phyloP scores from a whole-genome alignment of 2,797 vertebrate species.

The Gallinago solitaria region DNA sequence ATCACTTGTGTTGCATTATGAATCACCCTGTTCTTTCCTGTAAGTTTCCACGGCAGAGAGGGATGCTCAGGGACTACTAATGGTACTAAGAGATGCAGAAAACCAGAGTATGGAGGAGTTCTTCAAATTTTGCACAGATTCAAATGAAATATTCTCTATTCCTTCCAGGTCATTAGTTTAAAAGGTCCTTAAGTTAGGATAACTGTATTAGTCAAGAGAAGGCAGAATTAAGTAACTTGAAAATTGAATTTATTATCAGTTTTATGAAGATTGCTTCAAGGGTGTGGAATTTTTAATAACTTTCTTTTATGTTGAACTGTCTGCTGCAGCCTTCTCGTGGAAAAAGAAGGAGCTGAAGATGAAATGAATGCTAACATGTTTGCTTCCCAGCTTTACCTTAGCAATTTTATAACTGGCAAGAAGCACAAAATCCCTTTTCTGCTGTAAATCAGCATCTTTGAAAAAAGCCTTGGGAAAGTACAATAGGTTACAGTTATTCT shows the following conservation, averaged over 20 bases:
- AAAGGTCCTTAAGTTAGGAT: conserved; percentile 69
- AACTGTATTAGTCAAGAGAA: conserved; percentile 61
- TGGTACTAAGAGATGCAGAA: not conserved
- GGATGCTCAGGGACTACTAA: conserved; percentile 35
- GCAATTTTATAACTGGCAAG: conserved; percentile 37
- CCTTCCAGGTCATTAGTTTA: conserved; percentile 65
- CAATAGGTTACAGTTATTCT: conserved; percentile 48
- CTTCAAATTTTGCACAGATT: conserved; percentile 47
- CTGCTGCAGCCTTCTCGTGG: conserved; percentile 30
- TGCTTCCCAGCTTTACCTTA: conserved; percentile 36
- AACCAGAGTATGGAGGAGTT: not conserved
- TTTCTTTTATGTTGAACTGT: conserved; percentile 48
- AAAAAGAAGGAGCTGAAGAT: conserved; percentile 30
- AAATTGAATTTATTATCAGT: conserved; percentile 61
- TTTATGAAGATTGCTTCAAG: conserved; percentile 55
- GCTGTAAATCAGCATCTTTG: conserved; percentile 57
- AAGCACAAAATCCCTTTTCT: conserved; percentile 24
- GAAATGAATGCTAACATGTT: conserved; percentile 16
- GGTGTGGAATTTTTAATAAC: conserved; percentile 43
- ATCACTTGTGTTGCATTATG: conserved; percentile 58
- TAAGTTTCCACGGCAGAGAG: conserved; percentile 36
- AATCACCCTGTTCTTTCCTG: conserved; percentile 44
- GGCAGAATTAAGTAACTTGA: conserved; percentile 46
- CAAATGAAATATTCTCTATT: conserved; percentile 43
- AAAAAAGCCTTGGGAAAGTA: conserved; percentile 14